These are phyloP conservation scores for Takifugu flavidus DNA, from an alignment of 2,113 vertebrate genomes.

Conservation along the genomic window DNA sequence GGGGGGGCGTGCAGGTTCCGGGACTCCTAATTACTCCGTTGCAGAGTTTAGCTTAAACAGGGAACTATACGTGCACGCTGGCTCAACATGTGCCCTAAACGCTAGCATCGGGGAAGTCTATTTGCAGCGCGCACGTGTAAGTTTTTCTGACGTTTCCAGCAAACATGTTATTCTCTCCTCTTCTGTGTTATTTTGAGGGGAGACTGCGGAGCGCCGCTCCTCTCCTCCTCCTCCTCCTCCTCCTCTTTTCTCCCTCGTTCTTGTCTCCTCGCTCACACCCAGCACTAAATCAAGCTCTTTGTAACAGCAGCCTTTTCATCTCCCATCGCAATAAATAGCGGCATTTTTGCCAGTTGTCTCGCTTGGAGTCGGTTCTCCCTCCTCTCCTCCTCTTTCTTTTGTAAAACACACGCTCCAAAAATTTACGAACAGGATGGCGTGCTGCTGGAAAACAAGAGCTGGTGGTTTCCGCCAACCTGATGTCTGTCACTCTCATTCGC, in stretches of 20 bases:
- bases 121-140: slow-evolving; percentile 51
- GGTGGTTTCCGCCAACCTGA: slow-evolving; percentile 26
- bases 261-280: slow-evolving; percentile 66
- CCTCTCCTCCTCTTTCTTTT: slow-evolving; percentile 41
- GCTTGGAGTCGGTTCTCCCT: slow-evolving; percentile 12
- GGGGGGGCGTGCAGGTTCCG: slow-evolving; percentile 9
- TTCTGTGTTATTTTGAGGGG: slow-evolving; percentile 76
- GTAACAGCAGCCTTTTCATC: slow-evolving; percentile 73
- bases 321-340: slow-evolving; percentile 67
- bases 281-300: slow-evolving; percentile 73
- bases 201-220: slow-evolving; percentile 72
- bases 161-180: slow-evolving; percentile 74
- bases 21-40: slow-evolving; percentile 35
- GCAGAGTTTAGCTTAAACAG: slow-evolving; percentile 13
- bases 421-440: not conserved
- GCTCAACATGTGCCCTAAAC: not conserved
- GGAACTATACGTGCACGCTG: slow-evolving; percentile 7
- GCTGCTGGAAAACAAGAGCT: not conserved
- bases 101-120: slow-evolving; percentile 20
- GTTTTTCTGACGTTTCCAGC: slow-evolving; percentile 57
- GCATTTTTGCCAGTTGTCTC: slow-evolving; percentile 71
- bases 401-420: slow-evolving; percentile 19
- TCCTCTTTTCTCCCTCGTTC: slow-evolving; percentile 37
- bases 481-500: slow-evolving; percentile 56
- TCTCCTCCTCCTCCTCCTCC: slow-evolving; percentile 21